Evolutionary conservation across 2,888 invertebrate genomes (phyloP).

Genomic region (Phyllotreta striolata): DNA sequence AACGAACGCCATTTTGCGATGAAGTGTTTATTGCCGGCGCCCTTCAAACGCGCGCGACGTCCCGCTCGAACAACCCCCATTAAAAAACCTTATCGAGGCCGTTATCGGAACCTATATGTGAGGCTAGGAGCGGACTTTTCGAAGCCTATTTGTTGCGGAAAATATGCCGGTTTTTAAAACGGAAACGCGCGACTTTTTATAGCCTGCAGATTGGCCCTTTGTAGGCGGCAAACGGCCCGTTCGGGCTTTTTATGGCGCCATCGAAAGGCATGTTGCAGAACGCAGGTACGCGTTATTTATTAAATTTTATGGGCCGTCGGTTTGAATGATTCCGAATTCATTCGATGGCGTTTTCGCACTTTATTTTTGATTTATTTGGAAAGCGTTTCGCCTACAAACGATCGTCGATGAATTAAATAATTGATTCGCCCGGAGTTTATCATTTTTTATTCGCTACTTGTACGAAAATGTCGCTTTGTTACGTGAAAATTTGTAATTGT

Average conservation of each 20-base stretch:
- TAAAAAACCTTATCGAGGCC: conserved; percentile 28
- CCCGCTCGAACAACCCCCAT: conserved; percentile 22
- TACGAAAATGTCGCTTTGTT: too few species aligned
- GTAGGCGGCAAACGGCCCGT: conserved; percentile 16
- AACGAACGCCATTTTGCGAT: conserved; percentile 27
- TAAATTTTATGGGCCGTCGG: conserved; percentile 23
- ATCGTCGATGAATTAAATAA: too few species aligned
- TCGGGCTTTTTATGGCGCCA: conserved; percentile 20
- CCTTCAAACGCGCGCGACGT: conserved; percentile 17
- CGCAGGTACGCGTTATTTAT: conserved; percentile 23
- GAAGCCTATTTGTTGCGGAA: conserved; percentile 25
- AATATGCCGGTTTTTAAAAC: conserved; percentile 29
- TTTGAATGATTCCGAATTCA: conserved; percentile 17
- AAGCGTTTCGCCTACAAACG: too few species aligned
- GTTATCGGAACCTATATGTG: conserved; percentile 28
- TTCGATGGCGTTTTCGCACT: background rate
- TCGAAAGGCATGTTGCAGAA: conserved; percentile 16
- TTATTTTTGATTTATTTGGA: too few species aligned
- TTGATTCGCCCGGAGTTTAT: too few species aligned
- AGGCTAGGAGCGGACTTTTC: too few species aligned
- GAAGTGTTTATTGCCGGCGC: conserved; percentile 28
- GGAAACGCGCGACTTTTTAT: conserved; percentile 23
- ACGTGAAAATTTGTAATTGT: too few species aligned
- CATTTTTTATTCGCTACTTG: too few species aligned
- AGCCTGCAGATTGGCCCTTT: conserved; percentile 15